Evolutionary conservation across 1,140 invertebrate genomes (phyloP).

Genomic region (Ylistrum balloti): DNA sequence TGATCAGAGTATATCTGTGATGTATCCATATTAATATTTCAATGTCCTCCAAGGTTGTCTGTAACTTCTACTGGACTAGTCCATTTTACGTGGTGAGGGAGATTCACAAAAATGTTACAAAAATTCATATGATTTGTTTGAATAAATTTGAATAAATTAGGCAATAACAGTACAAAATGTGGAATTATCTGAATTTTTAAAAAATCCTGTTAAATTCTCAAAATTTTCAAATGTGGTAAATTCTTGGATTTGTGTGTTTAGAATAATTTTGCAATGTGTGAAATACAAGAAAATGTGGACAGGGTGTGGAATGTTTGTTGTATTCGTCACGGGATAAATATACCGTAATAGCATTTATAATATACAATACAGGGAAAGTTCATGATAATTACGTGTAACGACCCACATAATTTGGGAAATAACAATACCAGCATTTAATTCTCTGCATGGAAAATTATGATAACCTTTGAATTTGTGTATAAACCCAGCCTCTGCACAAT

Average conservation of each 20-base stretch:
- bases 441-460: not conserved
- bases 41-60: not conserved
- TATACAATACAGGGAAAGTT: not conserved
- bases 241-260: not conserved
- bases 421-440: not conserved
- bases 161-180: not conserved
- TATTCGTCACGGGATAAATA: not conserved
- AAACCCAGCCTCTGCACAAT: not conserved
- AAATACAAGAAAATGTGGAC: not conserved
- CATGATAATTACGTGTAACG: not conserved
- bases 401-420: not conserved
- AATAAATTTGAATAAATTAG: not conserved
- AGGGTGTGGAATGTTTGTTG: not conserved
- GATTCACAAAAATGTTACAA: not conserved
- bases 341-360: not conserved
- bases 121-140: not conserved
- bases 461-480: not conserved
- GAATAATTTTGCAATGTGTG: not conserved
- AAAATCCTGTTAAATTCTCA: slow-evolving; percentile 11
- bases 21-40: not conserved
- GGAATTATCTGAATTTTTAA: not conserved
- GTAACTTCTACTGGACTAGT: not conserved
- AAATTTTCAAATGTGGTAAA: not conserved
- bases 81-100: not conserved
- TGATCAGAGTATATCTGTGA: not conserved